Evolutionary conservation across 2,797 vertebrate genomes (phyloP).

Genomic region (Coregonus sp.): DNA sequence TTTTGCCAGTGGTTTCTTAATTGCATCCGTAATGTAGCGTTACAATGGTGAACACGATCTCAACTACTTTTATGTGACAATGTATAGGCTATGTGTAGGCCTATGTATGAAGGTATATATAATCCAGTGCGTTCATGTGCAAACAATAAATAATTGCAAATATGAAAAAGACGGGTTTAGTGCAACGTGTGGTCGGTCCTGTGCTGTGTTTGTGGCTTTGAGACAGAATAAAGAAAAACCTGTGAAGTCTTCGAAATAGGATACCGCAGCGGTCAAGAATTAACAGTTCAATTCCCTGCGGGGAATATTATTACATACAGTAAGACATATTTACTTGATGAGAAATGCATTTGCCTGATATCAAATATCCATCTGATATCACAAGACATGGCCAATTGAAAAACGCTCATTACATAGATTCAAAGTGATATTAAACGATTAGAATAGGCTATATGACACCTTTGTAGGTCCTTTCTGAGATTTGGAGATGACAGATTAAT

Average conservation of each 20-base stretch:
- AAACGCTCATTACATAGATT: slow-evolving; percentile 37
- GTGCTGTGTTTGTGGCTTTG: neutral
- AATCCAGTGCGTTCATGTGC: neutral
- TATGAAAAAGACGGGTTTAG: neutral
- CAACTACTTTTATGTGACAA: neutral
- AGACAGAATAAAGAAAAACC: neutral
- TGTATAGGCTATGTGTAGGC: neutral
- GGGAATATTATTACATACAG: slow-evolving; percentile 30
- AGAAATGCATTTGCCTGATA: slow-evolving; percentile 39
- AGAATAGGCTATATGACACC: neutral
- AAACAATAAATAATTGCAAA: neutral
- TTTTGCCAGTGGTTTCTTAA: slow-evolving; percentile 26
- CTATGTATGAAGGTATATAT: neutral
- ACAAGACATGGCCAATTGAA: slow-evolving; percentile 25
- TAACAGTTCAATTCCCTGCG: slow-evolving; percentile 3
- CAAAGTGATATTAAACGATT: neutral
- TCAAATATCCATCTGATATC: slow-evolving; percentile 38
- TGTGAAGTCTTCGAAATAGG: neutral
- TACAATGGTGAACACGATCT: neutral
- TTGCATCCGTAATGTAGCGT: neutral
- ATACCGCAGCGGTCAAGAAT: neutral
- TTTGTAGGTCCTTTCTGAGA: neutral
- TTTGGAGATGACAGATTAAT: neutral
- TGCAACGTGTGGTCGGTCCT: neutral
- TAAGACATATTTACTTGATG: slow-evolving; percentile 44